Percentiles rank a stretch among this genome's conserved stretches.
These are phyloP conservation scores for Gallinago undulata DNA, from an alignment of 2,113 vertebrate species.

Conservation along the genomic window DNA sequence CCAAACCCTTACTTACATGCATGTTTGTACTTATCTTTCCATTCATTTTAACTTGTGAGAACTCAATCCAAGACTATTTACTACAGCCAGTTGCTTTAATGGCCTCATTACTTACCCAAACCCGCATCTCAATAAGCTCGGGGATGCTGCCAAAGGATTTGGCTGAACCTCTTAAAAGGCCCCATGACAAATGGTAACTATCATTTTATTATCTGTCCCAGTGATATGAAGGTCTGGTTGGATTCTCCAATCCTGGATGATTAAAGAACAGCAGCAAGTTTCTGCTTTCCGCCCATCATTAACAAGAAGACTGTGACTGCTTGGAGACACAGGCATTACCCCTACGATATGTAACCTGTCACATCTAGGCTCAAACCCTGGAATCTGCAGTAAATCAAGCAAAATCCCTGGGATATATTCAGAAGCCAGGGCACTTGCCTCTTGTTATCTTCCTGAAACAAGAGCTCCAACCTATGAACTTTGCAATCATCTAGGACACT, in stretches of 20 bases:
- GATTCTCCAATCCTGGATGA: background rate
- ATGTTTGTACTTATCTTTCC: conserved; percentile 17
- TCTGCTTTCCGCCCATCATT: background rate
- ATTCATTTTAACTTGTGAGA: conserved; percentile 3
- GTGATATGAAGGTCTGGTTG: background rate
- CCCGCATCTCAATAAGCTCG: background rate
- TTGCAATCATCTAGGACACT: background rate
- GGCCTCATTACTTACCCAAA: conserved; percentile 51
- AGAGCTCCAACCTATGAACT: background rate
- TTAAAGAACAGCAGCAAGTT: background rate
- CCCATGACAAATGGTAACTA: conserved; percentile 29
- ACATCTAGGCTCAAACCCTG: background rate
- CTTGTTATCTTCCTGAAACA: background rate
- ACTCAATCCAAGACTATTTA: conserved; percentile 20
- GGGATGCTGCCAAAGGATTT: conserved; percentile 57
- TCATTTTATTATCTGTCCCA: conserved; percentile 23
- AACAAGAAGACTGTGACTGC: background rate
- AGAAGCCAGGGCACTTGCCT: background rate
- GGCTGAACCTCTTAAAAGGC: conserved; percentile 5
- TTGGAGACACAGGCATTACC: background rate
- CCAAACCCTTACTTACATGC: background rate
- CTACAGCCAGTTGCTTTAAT: conserved; percentile 34
- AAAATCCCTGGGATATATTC: background rate
- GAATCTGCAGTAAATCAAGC: background rate
- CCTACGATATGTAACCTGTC: background rate